Evolutionary conservation across 1,140 invertebrate species (phyloP).

Genomic region (Neuroterus valhalla): DNA sequence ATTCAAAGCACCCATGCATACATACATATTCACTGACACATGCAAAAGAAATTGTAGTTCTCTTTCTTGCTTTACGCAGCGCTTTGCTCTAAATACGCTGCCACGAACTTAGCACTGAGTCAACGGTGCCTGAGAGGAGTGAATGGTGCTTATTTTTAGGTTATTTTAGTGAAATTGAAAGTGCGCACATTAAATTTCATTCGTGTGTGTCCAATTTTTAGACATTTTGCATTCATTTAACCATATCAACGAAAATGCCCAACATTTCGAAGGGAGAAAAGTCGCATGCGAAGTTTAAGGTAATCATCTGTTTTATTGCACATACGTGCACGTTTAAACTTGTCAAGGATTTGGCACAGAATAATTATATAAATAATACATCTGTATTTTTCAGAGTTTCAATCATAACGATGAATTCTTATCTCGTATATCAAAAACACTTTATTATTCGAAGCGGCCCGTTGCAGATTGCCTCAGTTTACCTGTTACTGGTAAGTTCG

Average conservation of each 20-base stretch:
- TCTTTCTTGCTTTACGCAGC: too few species aligned
- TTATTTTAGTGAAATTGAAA: too few species aligned
- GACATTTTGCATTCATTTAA: too few species aligned
- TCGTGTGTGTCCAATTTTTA: too few species aligned
- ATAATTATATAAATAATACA: constrained; percentile 20
- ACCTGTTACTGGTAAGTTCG: constrained; percentile 84
- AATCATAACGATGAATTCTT: constrained; percentile 84
- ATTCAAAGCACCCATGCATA: too few species aligned
- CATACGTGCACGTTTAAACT: constrained; percentile 6
- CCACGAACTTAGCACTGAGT: too few species aligned
- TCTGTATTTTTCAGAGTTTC: constrained; percentile 77
- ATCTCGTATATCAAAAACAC: constrained; percentile 86
- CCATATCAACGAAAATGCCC: constrained; percentile 51
- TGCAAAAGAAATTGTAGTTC: too few species aligned
- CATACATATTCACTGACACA: too few species aligned
- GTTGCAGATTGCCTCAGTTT: constrained; percentile 83
- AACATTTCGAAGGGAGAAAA: constrained; percentile 61
- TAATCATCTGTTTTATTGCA: constrained; percentile 41
- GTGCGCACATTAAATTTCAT: too few species aligned
- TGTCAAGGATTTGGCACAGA: not conserved
- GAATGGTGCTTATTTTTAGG: too few species aligned
- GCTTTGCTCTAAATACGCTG: too few species aligned
- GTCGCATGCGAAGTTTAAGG: constrained; percentile 59
- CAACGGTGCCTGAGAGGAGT: too few species aligned
- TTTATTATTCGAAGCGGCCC: constrained; percentile 89